These are phyloP conservation scores for Phortica variegata DNA, from an alignment of 1,140 invertebrate genomes.

Conservation along the genomic window DNA sequence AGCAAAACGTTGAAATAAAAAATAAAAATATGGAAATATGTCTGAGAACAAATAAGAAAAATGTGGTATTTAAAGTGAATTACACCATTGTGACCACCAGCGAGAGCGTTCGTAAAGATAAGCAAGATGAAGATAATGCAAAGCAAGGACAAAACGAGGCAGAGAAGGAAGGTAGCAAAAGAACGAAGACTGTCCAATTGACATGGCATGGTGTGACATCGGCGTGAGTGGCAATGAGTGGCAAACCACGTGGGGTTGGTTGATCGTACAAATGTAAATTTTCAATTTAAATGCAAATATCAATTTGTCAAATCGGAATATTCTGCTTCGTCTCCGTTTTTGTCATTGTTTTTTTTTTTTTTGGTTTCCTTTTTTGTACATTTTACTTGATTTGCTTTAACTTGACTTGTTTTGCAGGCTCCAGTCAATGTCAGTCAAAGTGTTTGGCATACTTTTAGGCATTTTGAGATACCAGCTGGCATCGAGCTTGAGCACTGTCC, in stretches of 20 bases:
- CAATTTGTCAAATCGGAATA: slow-evolving; percentile 51
- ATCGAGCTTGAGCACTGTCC: not conserved
- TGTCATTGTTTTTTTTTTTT: slow-evolving; percentile 6
- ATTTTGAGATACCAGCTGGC: not conserved
- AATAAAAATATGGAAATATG: slow-evolving; percentile 36
- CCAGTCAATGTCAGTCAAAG: too few relatives aligned
- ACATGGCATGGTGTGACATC: too few relatives aligned
- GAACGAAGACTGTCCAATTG: too few relatives aligned
- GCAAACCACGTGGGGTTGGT: too few relatives aligned
- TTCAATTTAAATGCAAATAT: slow-evolving; percentile 58
- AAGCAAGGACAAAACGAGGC: not conserved
- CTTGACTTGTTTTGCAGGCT: too few relatives aligned
- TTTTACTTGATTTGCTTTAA: too few relatives aligned
- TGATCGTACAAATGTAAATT: slow-evolving; percentile 52
- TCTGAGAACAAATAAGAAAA: slow-evolving; percentile 50
- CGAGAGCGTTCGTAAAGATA: too few relatives aligned
- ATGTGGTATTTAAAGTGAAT: slow-evolving; percentile 57
- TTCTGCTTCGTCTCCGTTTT: not conserved
- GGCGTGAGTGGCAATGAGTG: too few relatives aligned
- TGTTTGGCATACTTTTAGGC: too few relatives aligned
- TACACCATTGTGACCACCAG: slow-evolving; percentile 56
- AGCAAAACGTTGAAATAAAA: too few relatives aligned
- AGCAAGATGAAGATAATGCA: too few relatives aligned
- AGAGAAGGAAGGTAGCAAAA: too few relatives aligned
- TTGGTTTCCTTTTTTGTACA: slow-evolving; percentile 1